Percentiles rank a stretch among this genome's conserved stretches.
Evolutionary conservation across 2,888 invertebrate genomes (phyloP).

Genomic region (Prosopocoilus inquinatus): DNA sequence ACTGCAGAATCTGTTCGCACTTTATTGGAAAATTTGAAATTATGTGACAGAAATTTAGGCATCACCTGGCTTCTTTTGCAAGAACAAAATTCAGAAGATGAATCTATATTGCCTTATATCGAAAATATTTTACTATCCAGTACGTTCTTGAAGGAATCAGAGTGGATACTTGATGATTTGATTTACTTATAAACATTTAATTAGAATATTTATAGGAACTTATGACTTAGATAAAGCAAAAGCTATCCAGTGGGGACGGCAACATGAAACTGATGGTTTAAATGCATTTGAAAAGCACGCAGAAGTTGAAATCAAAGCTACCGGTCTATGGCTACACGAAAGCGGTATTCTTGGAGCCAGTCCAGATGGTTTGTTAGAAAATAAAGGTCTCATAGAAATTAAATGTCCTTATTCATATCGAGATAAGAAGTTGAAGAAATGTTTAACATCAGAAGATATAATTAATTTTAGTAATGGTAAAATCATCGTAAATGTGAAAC

Average conservation of each 20-base stretch:
- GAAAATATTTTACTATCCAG: no score
- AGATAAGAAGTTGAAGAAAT: neutral
- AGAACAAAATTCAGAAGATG: no score
- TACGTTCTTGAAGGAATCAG: no score
- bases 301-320: constrained; percentile 1
- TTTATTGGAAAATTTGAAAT: no score
- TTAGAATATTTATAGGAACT: no score
- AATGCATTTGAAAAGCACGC: constrained; percentile 4
- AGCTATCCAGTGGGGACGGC: constrained; percentile 21
- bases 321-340: constrained; percentile 16
- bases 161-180: no score
- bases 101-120: no score
- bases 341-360: constrained; percentile 19
- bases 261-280: constrained; percentile 15
- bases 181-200: no score
- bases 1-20: no score
- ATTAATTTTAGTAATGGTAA: constrained; percentile 6
- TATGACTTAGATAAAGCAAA: neutral
- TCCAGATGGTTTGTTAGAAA: constrained; percentile 19
- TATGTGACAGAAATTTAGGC: no score
- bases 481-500: constrained; percentile 9
- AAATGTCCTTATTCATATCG: constrained; percentile 22
- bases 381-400: constrained; percentile 18
- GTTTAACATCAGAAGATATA: constrained; percentile 4
- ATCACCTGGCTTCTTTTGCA: no score